Evolutionary conservation across 1,140 invertebrate genomes (phyloP), one percentile per base, ranked within the genome.

Genomic region (Pogonomyrmex barbatus): DNA sequence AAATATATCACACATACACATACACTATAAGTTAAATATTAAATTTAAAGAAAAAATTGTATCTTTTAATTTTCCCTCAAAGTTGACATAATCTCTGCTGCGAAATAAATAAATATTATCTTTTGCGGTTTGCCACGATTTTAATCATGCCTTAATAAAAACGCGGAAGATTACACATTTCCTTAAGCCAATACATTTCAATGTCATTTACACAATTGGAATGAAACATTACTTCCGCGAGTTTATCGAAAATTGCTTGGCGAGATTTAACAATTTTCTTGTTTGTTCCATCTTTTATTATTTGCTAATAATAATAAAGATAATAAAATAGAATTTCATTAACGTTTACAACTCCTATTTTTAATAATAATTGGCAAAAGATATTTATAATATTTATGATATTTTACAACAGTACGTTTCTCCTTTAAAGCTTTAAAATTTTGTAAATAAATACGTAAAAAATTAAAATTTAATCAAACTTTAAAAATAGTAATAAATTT

Each of bases 81-180:
- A 68, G 2, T 86, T 33, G 2, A 0, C 0, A 50, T 54, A 62
- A 39, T 67, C 39, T 47, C 1, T 33, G n/a, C 33, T 50, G 9
- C 24, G 82, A 1, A 42, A 52, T 5, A 56, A 17, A 77, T 17
- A 45, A 56, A 67, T 2, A 0, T 50, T 83, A 73, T 75, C 33
- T 50, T 14, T 10, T 33, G 84, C 9, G 77, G 70, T 76, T n/a
- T 62, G 12, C 14, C 47, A 70, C 30, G 86, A 76, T 70, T 39
- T 47, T 45, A 45, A 88, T 87, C 47, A 42, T 17, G 8, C 12
- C n/a, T 86, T 81, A 45, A 12, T 30, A 81, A 65, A 82, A 63
- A 52, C 17, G 5, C 24, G 33, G n/a, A 56, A 56, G 39, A 87
- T 62, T 68, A 45, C 5, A 0, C 5, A 0, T n/a, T 88, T 82